Evolutionary conservation across 2,888 invertebrate genomes (phyloP), one percentile per base, ranked within the genome.

Genomic region (Boloria selene): DNA sequence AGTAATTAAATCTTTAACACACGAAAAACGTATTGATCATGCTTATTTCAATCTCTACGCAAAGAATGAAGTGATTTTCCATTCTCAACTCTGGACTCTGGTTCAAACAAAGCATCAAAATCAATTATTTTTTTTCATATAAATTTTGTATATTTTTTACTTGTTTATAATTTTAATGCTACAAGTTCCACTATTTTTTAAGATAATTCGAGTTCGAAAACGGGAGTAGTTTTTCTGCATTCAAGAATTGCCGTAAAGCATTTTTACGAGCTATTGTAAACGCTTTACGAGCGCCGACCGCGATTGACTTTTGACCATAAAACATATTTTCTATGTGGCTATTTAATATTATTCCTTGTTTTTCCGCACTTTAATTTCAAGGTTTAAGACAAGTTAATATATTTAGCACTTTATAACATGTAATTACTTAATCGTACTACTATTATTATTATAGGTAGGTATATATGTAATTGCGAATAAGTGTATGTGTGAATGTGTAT

Each of bases 271-370:
- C 83, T 82, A 88, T 90, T 90, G 90, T 90, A 77, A 81, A 69
- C 71, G 74, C 71, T 86, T 88, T 85, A 88, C 81, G 84, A 82
- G 54, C 70, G 71, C 76, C 76, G 74, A 72, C 80, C 81, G 73
- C 82, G 87, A 89, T 88, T 88, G 87, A 88, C 88, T 88, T 84
- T 86, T 87, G 86, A 73, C 80, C 85, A 82, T 89, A 87, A 89
- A 88, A 77, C 83, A 75, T 76, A 77, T 84, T 87, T 87, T 85
- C 88, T 88, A 87, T 86, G 87, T 83, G 79, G 77, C 79, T 76
- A 77, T 77, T 79, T 71, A 65, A 65, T 64, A 58, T 64, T 64
- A 61, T 56, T 68, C 61, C 54, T 67, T 65, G 53, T 63, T 68
- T 67, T 70, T 62, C 53, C 26, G 22, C 51, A 58, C 53, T 50